Percentiles rank a stretch among this genome's conserved stretches.
These are phyloP conservation scores for Drosophila siamana DNA, from an alignment of 2,888 invertebrate genomes.

Conservation along the genomic window DNA sequence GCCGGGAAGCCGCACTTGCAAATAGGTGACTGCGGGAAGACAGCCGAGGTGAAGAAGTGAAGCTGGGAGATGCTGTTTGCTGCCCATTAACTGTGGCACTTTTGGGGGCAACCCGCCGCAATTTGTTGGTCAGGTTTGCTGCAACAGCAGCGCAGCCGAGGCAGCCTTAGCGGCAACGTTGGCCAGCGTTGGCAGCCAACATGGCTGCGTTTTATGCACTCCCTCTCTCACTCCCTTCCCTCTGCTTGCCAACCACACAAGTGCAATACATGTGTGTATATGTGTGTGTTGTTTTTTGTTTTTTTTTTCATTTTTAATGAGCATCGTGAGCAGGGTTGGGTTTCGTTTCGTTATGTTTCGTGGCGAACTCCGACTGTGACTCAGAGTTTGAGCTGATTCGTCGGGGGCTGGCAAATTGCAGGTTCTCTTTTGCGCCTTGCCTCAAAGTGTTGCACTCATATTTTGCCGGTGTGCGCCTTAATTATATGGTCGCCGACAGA, in stretches of 20 bases:
- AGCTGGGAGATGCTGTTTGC: conserved; percentile 61
- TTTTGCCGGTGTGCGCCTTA: conserved; percentile 77
- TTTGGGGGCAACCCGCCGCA: conserved; percentile 67
- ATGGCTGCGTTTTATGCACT: conserved; percentile 46
- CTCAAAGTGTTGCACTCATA: conserved; percentile 75
- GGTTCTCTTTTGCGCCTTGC: conserved; percentile 52
- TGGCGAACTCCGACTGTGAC: neutral
- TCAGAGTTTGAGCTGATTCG: conserved; percentile 6
- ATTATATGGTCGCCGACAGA: conserved; percentile 78
- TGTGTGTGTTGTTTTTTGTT: conserved; percentile 32
- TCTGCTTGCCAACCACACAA: too few species aligned
- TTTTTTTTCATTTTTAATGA: conserved; percentile 70
- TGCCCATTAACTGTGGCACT: conserved; percentile 79
- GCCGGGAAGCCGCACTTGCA: neutral
- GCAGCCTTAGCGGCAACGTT: conserved; percentile 11
- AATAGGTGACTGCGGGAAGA: neutral
- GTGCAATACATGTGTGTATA: neutral
- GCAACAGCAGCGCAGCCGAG: conserved; percentile 25
- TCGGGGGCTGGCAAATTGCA: conserved; percentile 67
- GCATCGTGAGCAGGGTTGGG: conserved; percentile 62
- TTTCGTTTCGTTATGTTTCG: conserved; percentile 34
- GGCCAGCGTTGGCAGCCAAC: conserved; percentile 18
- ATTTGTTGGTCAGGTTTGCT: conserved; percentile 76
- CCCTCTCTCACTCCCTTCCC: too few species aligned
- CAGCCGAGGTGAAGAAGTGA: conserved; percentile 27